Conservation (phyloP, 2,888 invertebrate genomes). For the Microplitis deprimator region DNA sequence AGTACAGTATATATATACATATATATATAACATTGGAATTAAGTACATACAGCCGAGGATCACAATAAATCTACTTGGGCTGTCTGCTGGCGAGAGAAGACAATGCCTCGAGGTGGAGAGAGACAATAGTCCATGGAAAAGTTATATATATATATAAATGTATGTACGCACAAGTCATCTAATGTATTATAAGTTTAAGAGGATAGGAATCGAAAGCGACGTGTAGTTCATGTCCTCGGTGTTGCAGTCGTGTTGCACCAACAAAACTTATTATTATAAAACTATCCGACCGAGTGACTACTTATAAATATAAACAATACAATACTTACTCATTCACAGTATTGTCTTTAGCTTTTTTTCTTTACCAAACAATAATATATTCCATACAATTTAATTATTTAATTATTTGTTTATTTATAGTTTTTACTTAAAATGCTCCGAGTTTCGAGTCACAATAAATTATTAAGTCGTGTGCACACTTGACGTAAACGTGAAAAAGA, state of each 20-base stretch:
- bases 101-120: constrained; percentile 37
- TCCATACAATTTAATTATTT: no score
- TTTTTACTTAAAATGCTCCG: not conserved
- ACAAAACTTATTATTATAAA: not conserved
- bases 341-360: not conserved
- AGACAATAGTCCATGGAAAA: constrained; percentile 25
- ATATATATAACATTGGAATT: not conserved
- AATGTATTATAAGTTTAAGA: not conserved
- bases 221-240: not conserved
- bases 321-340: not conserved
- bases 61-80: constrained; percentile 28
- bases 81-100: constrained; percentile 19
- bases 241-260: not conserved
- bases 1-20: not conserved
- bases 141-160: not conserved
- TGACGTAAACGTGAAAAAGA: not conserved
- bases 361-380: no score
- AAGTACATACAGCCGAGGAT: not conserved
- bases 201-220: constrained; percentile 11
- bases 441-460: not conserved
- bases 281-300: not conserved
- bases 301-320: not conserved
- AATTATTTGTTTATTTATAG: not conserved
- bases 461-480: not conserved
- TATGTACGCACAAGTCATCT: not conserved